Evolutionary conservation across 2,888 invertebrate species (phyloP).

Genomic region (Mimachlamys varia): DNA sequence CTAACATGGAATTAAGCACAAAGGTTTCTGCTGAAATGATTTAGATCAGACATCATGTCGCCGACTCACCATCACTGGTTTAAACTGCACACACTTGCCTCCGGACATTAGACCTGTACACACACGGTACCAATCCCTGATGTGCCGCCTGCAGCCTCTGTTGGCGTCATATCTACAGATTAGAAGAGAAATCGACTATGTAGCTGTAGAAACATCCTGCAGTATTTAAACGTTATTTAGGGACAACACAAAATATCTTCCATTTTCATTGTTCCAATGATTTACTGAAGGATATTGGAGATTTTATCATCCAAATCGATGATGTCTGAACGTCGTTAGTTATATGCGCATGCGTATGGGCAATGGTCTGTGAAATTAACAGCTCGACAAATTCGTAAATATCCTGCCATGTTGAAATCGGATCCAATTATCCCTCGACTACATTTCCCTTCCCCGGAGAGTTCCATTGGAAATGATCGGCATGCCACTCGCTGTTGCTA

Average conservation of each 20-base stretch:
- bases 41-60: too few species aligned
- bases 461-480: not conserved
- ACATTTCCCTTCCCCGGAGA: slow-evolving; percentile 6
- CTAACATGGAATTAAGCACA: too few species aligned
- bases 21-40: too few species aligned
- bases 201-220: slow-evolving; percentile 5
- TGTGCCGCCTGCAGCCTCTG: not conserved
- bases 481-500: slow-evolving; percentile 24
- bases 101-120: too few species aligned
- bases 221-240: slow-evolving; percentile 24
- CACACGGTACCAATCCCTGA: not conserved
- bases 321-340: slow-evolving; percentile 16
- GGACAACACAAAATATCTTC: not conserved
- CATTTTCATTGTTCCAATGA: slow-evolving; percentile 19
- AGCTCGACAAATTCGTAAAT: slow-evolving; percentile 29
- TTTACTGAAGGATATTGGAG: slow-evolving; percentile 25
- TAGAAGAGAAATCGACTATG: not conserved
- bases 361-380: slow-evolving; percentile 29
- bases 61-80: too few species aligned
- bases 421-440: slow-evolving; percentile 5
- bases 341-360: slow-evolving; percentile 25
- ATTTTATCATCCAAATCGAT: slow-evolving; percentile 29
- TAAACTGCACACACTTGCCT: too few species aligned
- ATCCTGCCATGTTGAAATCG: slow-evolving; percentile 23
- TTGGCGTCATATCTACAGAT: slow-evolving; percentile 29